These are phyloP conservation scores for Echiichthys vipera DNA, from an alignment of 2,797 vertebrate genomes.

Conservation along the genomic window DNA sequence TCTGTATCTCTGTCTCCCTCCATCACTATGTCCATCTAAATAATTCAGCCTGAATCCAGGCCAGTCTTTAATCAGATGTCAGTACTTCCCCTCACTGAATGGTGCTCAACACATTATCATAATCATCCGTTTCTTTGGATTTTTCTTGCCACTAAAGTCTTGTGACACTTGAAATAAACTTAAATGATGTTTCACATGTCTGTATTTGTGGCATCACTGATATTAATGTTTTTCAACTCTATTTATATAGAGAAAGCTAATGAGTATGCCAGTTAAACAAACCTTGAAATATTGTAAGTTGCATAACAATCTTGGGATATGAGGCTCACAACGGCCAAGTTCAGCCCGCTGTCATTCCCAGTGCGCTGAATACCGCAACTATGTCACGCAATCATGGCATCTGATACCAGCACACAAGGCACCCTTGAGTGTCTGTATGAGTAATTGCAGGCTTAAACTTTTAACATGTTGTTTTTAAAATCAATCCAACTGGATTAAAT, in stretches of 20 bases:
- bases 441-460: too few relatives aligned
- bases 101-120: conserved; percentile 68
- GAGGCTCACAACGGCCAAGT: neutral
- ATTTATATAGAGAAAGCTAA: neutral
- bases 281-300: conserved; percentile 24
- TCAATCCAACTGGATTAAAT: too few relatives aligned
- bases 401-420: too few relatives aligned
- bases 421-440: too few relatives aligned
- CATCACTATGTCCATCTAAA: conserved; percentile 59
- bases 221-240: neutral
- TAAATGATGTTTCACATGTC: conserved; percentile 15
- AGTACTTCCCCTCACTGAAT: conserved; percentile 56
- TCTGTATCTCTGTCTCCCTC: conserved; percentile 8
- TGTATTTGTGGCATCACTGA: neutral
- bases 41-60: conserved; percentile 76
- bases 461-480: too few relatives aligned
- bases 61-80: conserved; percentile 77
- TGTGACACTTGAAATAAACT: neutral
- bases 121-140: conserved; percentile 68
- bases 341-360: too few relatives aligned
- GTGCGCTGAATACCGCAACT: too few relatives aligned
- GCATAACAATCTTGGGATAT: neutral
- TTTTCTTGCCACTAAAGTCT: conserved; percentile 35
- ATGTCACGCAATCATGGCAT: too few relatives aligned
- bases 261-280: conserved; percentile 1